These are phyloP conservation scores for Luffia ferchaultella DNA, from an alignment of 2,888 invertebrate genomes.

Conservation along the genomic window DNA sequence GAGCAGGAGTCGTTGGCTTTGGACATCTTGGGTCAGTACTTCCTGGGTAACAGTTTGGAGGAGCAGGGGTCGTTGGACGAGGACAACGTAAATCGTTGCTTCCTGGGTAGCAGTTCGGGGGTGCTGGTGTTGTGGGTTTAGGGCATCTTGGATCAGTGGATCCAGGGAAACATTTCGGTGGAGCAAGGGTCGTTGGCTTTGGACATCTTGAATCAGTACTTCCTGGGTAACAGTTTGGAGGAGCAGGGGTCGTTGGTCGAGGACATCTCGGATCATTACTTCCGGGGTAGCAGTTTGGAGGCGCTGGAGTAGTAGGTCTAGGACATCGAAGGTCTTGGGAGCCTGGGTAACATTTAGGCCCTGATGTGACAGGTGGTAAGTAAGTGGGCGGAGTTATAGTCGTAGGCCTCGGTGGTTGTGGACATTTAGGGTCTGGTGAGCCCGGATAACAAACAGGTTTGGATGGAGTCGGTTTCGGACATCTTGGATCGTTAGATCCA, in stretches of 20 bases:
- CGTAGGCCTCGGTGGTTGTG: slow-evolving; percentile 14
- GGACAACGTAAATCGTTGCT: slow-evolving; percentile 26
- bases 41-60: slow-evolving; percentile 15
- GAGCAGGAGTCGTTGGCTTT: slow-evolving; percentile 13
- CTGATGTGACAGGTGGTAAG: slow-evolving; percentile 10
- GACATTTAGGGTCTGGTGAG: slow-evolving; percentile 16
- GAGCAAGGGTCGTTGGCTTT: slow-evolving; percentile 19
- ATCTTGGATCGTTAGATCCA: slow-evolving; percentile 23
- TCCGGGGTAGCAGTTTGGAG: slow-evolving; percentile 27
- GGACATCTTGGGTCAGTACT: slow-evolving; percentile 24
- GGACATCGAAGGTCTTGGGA: slow-evolving; percentile 37
- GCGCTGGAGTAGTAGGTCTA: slow-evolving; percentile 20
- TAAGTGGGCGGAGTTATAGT: slow-evolving; percentile 16
- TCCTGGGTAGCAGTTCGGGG: slow-evolving; percentile 27
- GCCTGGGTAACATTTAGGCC: slow-evolving; percentile 32
- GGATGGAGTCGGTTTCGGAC: slow-evolving; percentile 14
- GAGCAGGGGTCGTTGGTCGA: slow-evolving; percentile 24
- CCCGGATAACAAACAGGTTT: slow-evolving; percentile 22
- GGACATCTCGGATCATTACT: slow-evolving; percentile 24
- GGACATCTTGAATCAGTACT: slow-evolving; percentile 31
- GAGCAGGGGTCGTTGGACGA: slow-evolving; percentile 22
- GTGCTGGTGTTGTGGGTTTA: slow-evolving; percentile 19
- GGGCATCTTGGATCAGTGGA: slow-evolving; percentile 24
- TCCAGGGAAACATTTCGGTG: slow-evolving; percentile 19
- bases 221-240: slow-evolving; percentile 30